Evolutionary conservation across 2,797 vertebrate genomes (phyloP).

Genomic region (Liasis olivaceus): DNA sequence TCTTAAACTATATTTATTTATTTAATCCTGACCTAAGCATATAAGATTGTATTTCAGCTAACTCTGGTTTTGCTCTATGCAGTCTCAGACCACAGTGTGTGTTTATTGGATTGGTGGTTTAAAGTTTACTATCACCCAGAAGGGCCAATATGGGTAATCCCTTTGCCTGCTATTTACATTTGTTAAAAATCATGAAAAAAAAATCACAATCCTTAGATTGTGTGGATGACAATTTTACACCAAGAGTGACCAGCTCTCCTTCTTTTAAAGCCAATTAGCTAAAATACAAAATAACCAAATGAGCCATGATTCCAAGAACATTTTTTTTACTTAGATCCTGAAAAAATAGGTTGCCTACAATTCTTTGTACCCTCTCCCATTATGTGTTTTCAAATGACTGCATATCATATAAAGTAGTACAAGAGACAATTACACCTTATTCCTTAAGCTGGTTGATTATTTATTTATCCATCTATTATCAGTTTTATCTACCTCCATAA

Average conservation of each 20-base stretch:
- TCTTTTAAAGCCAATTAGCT: background rate
- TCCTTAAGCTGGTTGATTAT: background rate
- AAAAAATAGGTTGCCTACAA: background rate
- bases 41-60: background rate
- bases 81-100: background rate
- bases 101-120: background rate
- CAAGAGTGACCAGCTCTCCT: background rate
- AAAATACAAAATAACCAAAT: background rate
- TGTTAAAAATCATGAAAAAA: background rate
- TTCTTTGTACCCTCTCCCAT: background rate
- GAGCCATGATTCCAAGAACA: background rate
- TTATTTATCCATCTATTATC: background rate
- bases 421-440: background rate
- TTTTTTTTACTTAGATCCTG: background rate
- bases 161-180: background rate
- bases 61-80: background rate
- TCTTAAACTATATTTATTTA: background rate
- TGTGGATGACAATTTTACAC: background rate
- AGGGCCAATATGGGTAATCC: background rate
- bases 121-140: background rate
- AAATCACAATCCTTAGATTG: background rate
- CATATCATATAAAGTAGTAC: background rate
- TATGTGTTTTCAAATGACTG: background rate
- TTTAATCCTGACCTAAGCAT: background rate
- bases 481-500: background rate